Conservation (phyloP, 2,797 vertebrate species). For the Oceanodroma leucorhoa region DNA sequence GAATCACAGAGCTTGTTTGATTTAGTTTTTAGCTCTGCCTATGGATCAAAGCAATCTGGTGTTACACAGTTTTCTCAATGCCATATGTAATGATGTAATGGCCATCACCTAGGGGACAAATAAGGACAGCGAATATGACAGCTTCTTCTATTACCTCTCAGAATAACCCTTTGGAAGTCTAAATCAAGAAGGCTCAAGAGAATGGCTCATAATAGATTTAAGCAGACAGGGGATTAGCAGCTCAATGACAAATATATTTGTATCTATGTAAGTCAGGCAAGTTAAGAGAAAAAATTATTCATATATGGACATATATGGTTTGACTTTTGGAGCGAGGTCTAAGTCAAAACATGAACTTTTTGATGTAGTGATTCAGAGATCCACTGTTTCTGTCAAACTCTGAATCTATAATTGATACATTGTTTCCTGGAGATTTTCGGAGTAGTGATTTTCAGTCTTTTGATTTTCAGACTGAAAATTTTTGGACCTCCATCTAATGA, state of each 20-base stretch:
- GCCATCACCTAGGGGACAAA: background rate
- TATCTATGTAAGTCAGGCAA: background rate
- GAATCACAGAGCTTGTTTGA: background rate
- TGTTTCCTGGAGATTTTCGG: background rate
- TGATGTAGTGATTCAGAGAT: background rate
- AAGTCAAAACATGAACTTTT: background rate
- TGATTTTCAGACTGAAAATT: background rate
- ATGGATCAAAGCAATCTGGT: background rate
- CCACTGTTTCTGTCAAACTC: background rate
- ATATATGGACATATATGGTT: background rate
- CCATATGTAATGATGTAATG: background rate
- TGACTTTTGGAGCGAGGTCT: background rate
- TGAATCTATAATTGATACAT: background rate
- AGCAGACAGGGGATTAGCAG: background rate
- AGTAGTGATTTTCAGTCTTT: background rate
- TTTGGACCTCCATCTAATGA: background rate
- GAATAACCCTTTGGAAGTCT: background rate
- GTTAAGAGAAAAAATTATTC: background rate
- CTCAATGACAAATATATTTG: background rate
- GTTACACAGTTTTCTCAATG: background rate
- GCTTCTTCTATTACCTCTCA: background rate
- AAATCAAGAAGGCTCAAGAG: background rate
- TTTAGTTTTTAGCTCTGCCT: background rate
- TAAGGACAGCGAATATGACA: background rate
- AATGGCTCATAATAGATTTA: background rate